These are phyloP conservation scores for Platyrinchus mystaceus DNA, from an alignment of 2,797 vertebrate genomes.

Conservation along the genomic window DNA sequence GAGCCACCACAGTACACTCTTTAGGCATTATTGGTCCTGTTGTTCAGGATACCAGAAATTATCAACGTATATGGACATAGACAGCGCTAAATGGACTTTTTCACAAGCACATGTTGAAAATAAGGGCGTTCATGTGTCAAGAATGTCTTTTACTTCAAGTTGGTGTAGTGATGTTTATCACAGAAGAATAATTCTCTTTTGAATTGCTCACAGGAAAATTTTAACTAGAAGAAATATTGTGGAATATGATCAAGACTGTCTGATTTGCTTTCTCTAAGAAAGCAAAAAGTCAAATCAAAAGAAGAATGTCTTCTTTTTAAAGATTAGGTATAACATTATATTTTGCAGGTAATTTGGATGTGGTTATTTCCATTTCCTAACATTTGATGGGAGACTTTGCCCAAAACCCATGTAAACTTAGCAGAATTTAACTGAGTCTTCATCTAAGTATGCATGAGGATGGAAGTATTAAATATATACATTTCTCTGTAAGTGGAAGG, in stretches of 20 bases:
- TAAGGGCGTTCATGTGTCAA: not conserved
- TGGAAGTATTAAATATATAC: not conserved
- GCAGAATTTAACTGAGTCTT: conserved; percentile 43
- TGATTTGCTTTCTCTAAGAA: not conserved
- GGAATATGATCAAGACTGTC: not conserved
- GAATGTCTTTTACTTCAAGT: not conserved
- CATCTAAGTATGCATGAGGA: not conserved
- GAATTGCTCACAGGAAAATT: not conserved
- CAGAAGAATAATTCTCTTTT: not conserved
- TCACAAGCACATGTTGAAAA: not conserved
- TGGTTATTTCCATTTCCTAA: conserved; percentile 31
- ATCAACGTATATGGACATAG: not conserved
- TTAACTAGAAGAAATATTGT: not conserved
- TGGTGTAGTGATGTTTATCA: not conserved
- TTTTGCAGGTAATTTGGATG: not conserved
- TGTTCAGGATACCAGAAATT: not conserved
- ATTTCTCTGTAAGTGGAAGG: not conserved
- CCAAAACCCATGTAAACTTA: conserved; percentile 17
- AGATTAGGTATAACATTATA: not conserved
- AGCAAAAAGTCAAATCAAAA: not conserved
- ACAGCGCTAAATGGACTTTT: not conserved
- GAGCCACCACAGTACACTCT: not conserved
- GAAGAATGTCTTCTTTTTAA: not conserved
- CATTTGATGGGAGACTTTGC: not conserved
- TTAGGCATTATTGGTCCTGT: not conserved